Base-by-base conservation (phyloP, 1,140 invertebrate genomes). In the Zaprionus africanus region DNA sequence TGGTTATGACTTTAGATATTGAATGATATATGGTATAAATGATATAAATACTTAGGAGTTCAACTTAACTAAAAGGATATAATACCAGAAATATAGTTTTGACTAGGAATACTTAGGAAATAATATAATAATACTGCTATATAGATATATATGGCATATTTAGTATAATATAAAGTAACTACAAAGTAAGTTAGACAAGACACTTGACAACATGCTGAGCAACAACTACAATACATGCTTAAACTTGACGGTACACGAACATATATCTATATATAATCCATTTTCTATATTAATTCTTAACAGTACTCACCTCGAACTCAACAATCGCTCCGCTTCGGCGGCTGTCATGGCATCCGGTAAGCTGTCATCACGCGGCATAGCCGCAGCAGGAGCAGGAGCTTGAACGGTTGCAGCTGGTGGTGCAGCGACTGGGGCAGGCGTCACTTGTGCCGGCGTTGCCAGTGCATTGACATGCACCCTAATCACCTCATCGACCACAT, bases 251-350 rank as follows among this genome's bases (percentile, higher is more conserved):
- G 19, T 51, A 51, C 19, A 22, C 1, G 46, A 51, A 51, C 11
- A 51, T 24, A 51, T 51, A 13, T 22, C 46, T 51, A 51, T 22
- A 22, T 51, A 51, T n/a, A 0, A 49, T 12, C 11, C 9, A 31
- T 5, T 41, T 13, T 51, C 2, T 51, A 17, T 31, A 15, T 26
- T 13, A 13, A 26, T 1, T 13, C 11, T 19, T 26, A 28, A 2
- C 11, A 6, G 1, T 4, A 78, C 93, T 94, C 90, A 97, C 96
- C 96, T 96, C 83, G 96, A 95, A 92, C 96, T 97, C 62, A 97
- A 93, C 79, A 97, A 93, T 93, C 96, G 95, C 87, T 97, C 96
- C n/a, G 96, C 96, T 91, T 97, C 96, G 81, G 96, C 96, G n/a
- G 96, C 95, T 49, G 96, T 97, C 96, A 97, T 97, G 17, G 95